Evolutionary conservation across 2,797 vertebrate species (phyloP).

Genomic region (Sparus aurata): DNA sequence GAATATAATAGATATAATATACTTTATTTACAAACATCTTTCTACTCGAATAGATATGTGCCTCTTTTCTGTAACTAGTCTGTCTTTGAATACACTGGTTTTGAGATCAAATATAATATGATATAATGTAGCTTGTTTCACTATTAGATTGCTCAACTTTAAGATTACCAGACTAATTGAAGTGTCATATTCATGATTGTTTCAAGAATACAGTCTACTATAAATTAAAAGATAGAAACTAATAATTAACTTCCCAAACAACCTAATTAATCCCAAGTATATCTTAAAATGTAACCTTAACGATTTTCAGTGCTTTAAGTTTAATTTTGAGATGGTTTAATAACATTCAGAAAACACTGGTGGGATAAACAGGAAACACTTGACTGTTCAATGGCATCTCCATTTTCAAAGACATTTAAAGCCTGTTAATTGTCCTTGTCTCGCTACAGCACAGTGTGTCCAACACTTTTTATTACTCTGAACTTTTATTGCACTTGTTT

Average conservation of each 20-base stretch:
- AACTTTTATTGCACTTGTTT: slow-evolving; percentile 55
- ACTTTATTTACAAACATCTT: slow-evolving; percentile 13
- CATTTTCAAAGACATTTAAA: slow-evolving; percentile 14
- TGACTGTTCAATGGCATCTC: not conserved
- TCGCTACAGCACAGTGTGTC: slow-evolving; percentile 7
- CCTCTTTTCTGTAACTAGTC: not conserved
- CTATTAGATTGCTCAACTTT: no score
- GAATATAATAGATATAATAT: slow-evolving; percentile 17
- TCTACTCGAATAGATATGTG: not conserved
- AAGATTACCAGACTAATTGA: no score
- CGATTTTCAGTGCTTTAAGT: not conserved
- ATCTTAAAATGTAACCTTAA: not conserved
- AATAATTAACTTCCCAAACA: no score
- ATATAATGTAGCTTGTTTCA: no score
- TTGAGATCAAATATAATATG: no score
- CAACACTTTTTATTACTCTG: slow-evolving; percentile 39
- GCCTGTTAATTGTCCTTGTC: not conserved
- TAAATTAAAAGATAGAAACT: no score
- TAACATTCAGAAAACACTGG: not conserved
- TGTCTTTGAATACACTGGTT: not conserved
- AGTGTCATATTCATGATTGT: no score
- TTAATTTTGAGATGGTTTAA: not conserved
- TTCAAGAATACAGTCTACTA: no score
- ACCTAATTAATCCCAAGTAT: no score
- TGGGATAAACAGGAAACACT: slow-evolving; percentile 9